Percentiles rank a stretch among this genome's conserved stretches.
These are phyloP conservation scores for Tiaroga cobitis DNA, from an alignment of 2,797 vertebrate genomes.

Conservation along the genomic window DNA sequence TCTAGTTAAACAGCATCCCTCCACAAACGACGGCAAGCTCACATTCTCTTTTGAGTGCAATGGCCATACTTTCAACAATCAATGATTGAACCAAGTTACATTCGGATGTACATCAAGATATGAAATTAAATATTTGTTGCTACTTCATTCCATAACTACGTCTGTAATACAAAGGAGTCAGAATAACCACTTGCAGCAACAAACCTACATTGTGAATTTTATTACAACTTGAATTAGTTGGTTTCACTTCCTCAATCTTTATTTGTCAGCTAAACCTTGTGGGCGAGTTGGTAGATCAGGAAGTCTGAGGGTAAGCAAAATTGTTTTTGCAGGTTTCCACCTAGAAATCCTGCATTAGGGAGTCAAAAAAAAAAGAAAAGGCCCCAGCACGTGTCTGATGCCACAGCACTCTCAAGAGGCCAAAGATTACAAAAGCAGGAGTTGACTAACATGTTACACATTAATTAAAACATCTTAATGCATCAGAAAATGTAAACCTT, in stretches of 20 bases:
- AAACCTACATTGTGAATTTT: background rate
- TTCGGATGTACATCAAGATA: no score
- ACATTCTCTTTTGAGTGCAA: no score
- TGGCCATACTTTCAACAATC: background rate
- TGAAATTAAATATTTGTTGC: no score
- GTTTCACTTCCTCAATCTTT: background rate
- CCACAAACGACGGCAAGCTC: background rate
- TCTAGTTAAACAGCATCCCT: background rate
- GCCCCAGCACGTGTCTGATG: background rate
- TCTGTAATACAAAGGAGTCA: background rate
- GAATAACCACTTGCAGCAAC: background rate
- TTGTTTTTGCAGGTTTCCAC: background rate
- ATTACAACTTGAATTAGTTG: background rate
- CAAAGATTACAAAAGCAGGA: background rate
- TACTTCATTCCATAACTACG: background rate
- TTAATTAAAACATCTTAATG: background rate
- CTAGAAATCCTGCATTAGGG: background rate
- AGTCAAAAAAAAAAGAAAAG: background rate
- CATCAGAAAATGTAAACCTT: background rate
- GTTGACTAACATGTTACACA: background rate
- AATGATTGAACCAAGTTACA: background rate
- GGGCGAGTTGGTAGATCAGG: background rate
- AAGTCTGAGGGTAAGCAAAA: background rate
- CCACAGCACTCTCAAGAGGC: background rate
- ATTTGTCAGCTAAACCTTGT: background rate